A percentile compares a stretch with the other conserved stretches of the same genome.
These are phyloP conservation scores for Poeciliopsis prolifica DNA, from an alignment of 2,113 vertebrate genomes.

Conservation along the genomic window DNA sequence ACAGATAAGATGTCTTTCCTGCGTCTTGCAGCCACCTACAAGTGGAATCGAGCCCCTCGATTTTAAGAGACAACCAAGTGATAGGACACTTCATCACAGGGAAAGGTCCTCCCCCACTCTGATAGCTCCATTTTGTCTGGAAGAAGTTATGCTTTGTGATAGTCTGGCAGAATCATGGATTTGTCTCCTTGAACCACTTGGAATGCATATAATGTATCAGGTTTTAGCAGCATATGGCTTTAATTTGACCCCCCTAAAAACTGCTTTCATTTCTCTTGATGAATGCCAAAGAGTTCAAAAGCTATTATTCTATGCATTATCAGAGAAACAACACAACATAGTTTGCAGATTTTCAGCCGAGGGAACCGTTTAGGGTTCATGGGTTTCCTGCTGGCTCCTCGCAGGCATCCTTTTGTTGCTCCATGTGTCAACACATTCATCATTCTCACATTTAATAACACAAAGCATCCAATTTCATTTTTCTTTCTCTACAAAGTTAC, in stretches of 20 bases:
- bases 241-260: constrained; percentile 60
- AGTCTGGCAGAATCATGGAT: constrained; percentile 57
- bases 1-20: constrained; percentile 43
- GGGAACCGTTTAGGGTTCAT: constrained; percentile 4
- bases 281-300: constrained; percentile 47
- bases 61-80: constrained; percentile 65
- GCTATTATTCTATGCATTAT: constrained; percentile 63
- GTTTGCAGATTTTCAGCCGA: constrained; percentile 40
- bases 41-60: constrained; percentile 57
- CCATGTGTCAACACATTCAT: constrained; percentile 54
- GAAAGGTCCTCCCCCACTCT: constrained; percentile 48
- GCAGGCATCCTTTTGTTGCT: constrained; percentile 26
- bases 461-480: constrained; percentile 53
- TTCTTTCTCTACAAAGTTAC: constrained; percentile 41
- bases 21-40: constrained; percentile 41
- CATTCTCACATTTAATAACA: constrained; percentile 60
- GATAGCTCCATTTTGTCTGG: constrained; percentile 72
- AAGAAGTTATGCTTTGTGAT: constrained; percentile 65
- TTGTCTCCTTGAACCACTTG: constrained; percentile 47
- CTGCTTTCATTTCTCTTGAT: constrained; percentile 64
- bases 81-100: constrained; percentile 72
- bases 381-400: constrained; percentile 18
- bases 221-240: constrained; percentile 73
- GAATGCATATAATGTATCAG: constrained; percentile 50
- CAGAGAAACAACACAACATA: constrained; percentile 64